Percentiles rank a stretch among this genome's conserved stretches.
These are phyloP conservation scores for Hemaris fuciformis DNA, from an alignment of 2,888 invertebrate species.

Conservation along the genomic window DNA sequence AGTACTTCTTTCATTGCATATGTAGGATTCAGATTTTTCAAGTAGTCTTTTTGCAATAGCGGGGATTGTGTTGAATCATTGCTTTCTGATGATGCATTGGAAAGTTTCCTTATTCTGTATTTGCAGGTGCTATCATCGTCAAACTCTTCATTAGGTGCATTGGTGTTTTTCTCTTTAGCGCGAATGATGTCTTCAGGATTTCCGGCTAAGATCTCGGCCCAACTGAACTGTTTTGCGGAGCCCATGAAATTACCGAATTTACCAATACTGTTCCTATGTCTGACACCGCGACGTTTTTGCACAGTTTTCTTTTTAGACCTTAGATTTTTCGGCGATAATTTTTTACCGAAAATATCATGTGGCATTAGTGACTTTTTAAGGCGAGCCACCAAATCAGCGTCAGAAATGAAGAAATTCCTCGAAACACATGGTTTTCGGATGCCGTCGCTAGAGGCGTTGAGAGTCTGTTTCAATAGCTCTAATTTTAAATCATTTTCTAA, in stretches of 20 bases:
- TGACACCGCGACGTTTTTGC: slow-evolving; percentile 68
- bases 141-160: slow-evolving; percentile 36
- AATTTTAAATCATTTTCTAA: slow-evolving; percentile 70
- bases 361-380: slow-evolving; percentile 76
- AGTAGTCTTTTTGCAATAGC: slow-evolving; percentile 67
- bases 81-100: slow-evolving; percentile 62
- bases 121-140: slow-evolving; percentile 66
- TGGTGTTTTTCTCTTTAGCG: slow-evolving; percentile 60
- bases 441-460: slow-evolving; percentile 73
- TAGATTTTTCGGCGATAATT: slow-evolving; percentile 83
- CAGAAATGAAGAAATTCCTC: slow-evolving; percentile 74
- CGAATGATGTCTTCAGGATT: slow-evolving; percentile 84
- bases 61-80: slow-evolving; percentile 62
- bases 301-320: slow-evolving; percentile 80
- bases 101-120: slow-evolving; percentile 71
- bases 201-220: slow-evolving; percentile 85
- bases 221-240: slow-evolving; percentile 81
- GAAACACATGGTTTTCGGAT: slow-evolving; percentile 70
- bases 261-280: slow-evolving; percentile 69
- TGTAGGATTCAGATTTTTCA: slow-evolving; percentile 83
- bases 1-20: slow-evolving; percentile 87
- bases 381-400: slow-evolving; percentile 70
- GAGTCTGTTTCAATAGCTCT: slow-evolving; percentile 65
- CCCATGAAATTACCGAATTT: slow-evolving; percentile 79
- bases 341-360: slow-evolving; percentile 73